Base-by-base conservation (phyloP, 2,888 invertebrate species). In the Ashinkailepas kermadecensis region DNA sequence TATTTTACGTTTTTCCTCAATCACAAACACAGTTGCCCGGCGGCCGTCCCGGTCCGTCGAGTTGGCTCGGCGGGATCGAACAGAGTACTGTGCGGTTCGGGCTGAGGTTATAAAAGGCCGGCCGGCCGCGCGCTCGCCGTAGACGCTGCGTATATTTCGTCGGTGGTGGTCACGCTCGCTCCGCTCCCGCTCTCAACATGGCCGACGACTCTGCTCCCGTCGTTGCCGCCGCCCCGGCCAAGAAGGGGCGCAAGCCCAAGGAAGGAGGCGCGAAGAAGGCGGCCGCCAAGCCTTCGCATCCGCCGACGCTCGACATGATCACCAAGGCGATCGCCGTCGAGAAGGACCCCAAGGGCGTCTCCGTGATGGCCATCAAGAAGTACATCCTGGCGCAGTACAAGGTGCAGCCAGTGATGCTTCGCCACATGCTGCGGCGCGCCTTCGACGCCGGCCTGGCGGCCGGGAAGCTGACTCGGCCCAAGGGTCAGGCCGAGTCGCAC, bases 261-360 rank as follows among this genome's bases (percentile, higher is more conserved):
- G 78, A 78, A n/a, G 78, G 23, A 12, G 78, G 23, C 23, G 74
- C 74, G 6, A 74, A 74, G 74, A 78, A 78, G 25, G 58, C 57
- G 58, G 57, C 78, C 23, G 12, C 58, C 21, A 58, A 58, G 78
- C 78, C 78, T 58, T n/a, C 78, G 9, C 78, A 78, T 15, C 78
- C 78, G 13, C 78, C 78, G n/a, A 78, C 78, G 23, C n/a, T 78
- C n/a, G 57, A 83, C 81, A 89, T 89, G 89, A 86, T 88, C 83
- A 86, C 86, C 81, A 85, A 86, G 8, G 88, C 88, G 67, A 85
- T 89, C 83, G 84, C 84, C 65, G 82, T 84, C 25, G 84, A 88
- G 82, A 88, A 88, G 84, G 88, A 88, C 81, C 85, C 87, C 65
- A 86, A 87, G 82, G 89, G 89, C 25, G 87, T 88, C 25, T 88